Conservation (phyloP, 30 jellyfish, hydroid and myxozoan genomes). For the Hydractinia symbiolongicarpus region DNA sequence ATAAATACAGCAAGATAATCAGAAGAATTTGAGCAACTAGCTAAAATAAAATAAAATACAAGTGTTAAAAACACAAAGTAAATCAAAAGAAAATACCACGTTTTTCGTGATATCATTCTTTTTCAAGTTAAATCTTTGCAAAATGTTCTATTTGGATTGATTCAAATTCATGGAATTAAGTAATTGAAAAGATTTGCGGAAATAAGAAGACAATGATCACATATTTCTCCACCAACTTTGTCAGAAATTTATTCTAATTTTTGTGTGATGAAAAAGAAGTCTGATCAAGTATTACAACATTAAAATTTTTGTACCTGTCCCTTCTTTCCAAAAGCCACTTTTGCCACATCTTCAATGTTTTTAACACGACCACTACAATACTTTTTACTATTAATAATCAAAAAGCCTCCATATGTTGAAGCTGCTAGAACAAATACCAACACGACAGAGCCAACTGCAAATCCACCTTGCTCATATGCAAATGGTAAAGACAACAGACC, state of each 20-base stretch:
- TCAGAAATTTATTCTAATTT: no score
- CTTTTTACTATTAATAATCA: conserved; percentile 80
- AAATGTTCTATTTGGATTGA: no score
- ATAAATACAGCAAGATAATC: conserved; percentile 56
- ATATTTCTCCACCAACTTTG: no score
- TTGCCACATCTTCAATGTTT: conserved; percentile 92
- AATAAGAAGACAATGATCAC: no score
- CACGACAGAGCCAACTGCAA: conserved; percentile 58
- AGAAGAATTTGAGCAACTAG: conserved; percentile 61
- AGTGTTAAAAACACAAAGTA: neutral
- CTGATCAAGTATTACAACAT: no score
- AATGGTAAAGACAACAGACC: conserved; percentile 87
- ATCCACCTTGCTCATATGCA: conserved; percentile 95
- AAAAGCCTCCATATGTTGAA: conserved; percentile 83
- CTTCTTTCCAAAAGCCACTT: conserved; percentile 73
- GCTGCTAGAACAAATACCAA: conserved; percentile 73
- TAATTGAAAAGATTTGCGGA: no score
- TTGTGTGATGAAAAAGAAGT: no score
- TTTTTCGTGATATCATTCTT: no score
- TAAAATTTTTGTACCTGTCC: conserved; percentile 62
- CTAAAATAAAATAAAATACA: conserved; percentile 31
- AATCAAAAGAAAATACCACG: no score
- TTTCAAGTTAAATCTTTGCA: no score
- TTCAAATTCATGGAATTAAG: no score
- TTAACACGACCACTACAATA: conserved; percentile 80